Conservation (phyloP, 2,888 invertebrate genomes). For the Phoenoteleia sp. region DNA sequence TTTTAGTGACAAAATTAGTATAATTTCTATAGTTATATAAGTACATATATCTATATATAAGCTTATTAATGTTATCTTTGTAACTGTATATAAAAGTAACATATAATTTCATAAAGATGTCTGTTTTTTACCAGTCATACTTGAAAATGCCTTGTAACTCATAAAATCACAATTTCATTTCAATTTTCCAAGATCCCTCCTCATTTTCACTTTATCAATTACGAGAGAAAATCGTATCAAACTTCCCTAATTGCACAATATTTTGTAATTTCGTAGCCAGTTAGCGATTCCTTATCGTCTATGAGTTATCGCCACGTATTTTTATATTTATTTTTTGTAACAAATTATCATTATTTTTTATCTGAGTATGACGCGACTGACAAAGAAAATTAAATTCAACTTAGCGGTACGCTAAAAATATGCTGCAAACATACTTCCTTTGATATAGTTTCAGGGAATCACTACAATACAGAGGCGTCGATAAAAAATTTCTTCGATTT, state of each 20-base stretch:
- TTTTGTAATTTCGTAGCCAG: conserved; percentile 31
- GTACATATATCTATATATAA: too few relatives aligned
- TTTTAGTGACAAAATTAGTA: too few relatives aligned
- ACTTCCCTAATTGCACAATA: conserved; percentile 63
- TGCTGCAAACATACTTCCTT: conserved; percentile 20
- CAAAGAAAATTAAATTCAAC: conserved; percentile 43
- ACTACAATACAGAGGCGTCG: not conserved
- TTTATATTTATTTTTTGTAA: conserved; percentile 38
- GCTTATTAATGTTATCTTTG: too few relatives aligned
- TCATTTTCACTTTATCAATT: conserved; percentile 32
- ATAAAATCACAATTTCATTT: too few relatives aligned
- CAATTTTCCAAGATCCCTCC: too few relatives aligned
- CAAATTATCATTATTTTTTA: conserved; percentile 42
- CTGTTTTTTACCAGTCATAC: too few relatives aligned
- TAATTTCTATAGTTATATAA: too few relatives aligned
- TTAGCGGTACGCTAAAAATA: conserved; percentile 27
- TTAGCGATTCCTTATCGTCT: conserved; percentile 22
- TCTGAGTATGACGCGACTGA: conserved; percentile 18
- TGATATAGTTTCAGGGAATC: conserved; percentile 5
- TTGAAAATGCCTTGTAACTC: too few relatives aligned
- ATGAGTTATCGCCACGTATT: conserved; percentile 43
- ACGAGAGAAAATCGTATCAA: conserved; percentile 54
- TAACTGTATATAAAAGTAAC: too few relatives aligned
- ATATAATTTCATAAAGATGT: too few relatives aligned
- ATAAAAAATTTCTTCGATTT: not conserved